Evolutionary conservation across 2,888 invertebrate species (phyloP), one percentile per base, ranked within the genome.

Genomic region (Tyria jacobaeae): DNA sequence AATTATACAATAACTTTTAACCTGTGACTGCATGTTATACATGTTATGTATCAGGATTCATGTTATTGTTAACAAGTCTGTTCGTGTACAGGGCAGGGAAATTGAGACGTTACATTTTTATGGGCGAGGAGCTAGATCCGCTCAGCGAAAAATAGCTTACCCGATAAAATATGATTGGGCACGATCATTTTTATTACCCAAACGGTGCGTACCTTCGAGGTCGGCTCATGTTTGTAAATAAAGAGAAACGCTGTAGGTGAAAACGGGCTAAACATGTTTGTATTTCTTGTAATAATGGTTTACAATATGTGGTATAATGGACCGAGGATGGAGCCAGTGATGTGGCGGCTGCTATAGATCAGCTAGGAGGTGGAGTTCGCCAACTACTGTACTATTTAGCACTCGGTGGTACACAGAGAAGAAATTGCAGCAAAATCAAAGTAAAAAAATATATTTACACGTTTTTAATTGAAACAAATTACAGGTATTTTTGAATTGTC

Each of bases 101-200:
- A 86, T 87, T 82, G 87, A 86, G 83, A 80, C 80, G 75, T 84
- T 85, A 80, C 83, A 80, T 80, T 80, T 82, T 83, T 85, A 84
- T 78, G 78, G 67, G 64, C 75, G 69, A 73, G 75, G 73, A 74
- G 68, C 63, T 68, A 75, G 74, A 81, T 82, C 85, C 81, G 81
- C 76, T 78, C 76, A 79, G 34, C 44, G 83, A 82, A 82, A 87
- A 88, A 89, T 85, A 83, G 85, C 88, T 86, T 85, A 83, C 77
- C 79, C 88, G 86, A 90, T 92, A 90, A 92, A 90, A 91, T 91
- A 92, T 92, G 90, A 91, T 92, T 91, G 88, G 84, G 76, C 80
- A 80, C 82, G 85, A 88, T 89, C 84, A 86, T 89, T 89, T 90
- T 90, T 91, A 91, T 89, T 88, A 82, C 87, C 75, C 78, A 74